Evolutionary conservation across 1,140 invertebrate species (phyloP).

Genomic region (Achroia grisella): DNA sequence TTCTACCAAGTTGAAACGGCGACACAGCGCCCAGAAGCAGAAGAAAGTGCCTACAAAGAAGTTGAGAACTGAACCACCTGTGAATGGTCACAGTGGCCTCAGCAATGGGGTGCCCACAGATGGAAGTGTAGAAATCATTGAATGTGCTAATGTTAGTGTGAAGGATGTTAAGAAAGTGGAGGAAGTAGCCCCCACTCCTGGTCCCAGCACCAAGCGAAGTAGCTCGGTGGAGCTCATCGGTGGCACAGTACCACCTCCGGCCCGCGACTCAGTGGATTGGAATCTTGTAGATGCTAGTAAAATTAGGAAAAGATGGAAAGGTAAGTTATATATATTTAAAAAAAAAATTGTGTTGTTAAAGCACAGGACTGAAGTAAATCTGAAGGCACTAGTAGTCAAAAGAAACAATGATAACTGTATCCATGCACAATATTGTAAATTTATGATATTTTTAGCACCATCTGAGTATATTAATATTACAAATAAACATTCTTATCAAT

Average conservation of each 20-base stretch:
- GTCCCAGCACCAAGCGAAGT: constrained; percentile 49
- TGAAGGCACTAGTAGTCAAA: too few relatives aligned
- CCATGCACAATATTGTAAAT: too few relatives aligned
- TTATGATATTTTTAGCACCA: too few relatives aligned
- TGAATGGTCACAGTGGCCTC: constrained; percentile 35
- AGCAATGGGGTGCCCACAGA: constrained; percentile 25
- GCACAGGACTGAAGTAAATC: too few relatives aligned
- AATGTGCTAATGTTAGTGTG: constrained; percentile 35
- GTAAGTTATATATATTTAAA: constrained; percentile 24
- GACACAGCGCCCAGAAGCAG: constrained; percentile 50
- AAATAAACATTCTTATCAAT: too few relatives aligned
- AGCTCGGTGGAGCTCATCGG: constrained; percentile 63
- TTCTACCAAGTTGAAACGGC: constrained; percentile 51
- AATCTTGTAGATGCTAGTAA: constrained; percentile 65
- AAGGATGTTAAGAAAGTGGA: constrained; percentile 36
- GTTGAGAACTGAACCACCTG: constrained; percentile 36
- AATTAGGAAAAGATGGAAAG: constrained; percentile 65
- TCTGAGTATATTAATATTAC: too few relatives aligned
- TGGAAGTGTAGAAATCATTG: constrained; percentile 60
- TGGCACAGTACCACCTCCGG: constrained; percentile 54
- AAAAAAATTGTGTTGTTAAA: too few relatives aligned
- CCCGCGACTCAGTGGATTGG: constrained; percentile 61
- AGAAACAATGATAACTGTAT: too few relatives aligned
- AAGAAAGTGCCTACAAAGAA: constrained; percentile 53
- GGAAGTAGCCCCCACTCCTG: constrained; percentile 31